These are phyloP conservation scores for Cossypha dichroa DNA, from an alignment of 2,797 vertebrate species.

Conservation along the genomic window DNA sequence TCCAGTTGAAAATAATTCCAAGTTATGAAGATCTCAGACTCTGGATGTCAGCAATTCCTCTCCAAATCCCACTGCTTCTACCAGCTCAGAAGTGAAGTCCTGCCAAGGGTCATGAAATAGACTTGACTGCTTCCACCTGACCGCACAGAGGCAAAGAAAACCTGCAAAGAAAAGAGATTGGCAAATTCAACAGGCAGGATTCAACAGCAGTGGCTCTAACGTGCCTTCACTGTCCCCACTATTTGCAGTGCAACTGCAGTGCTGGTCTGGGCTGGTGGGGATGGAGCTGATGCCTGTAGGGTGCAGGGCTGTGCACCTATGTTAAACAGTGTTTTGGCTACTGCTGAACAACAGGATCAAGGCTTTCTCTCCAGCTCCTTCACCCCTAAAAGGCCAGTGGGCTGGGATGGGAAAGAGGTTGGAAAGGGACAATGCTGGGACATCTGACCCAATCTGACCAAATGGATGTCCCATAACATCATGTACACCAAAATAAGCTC, in stretches of 20 bases:
- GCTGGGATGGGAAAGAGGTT: neutral
- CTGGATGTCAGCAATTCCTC: constrained; percentile 68
- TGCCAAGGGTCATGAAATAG: constrained; percentile 92
- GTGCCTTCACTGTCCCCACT: neutral
- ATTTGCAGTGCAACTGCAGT: neutral
- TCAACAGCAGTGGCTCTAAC: neutral
- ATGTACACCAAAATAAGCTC: neutral
- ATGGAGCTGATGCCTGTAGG: rapidly evolving
- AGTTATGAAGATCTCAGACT: constrained; percentile 80
- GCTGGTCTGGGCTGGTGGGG: neutral
- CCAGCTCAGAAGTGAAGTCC: constrained; percentile 90
- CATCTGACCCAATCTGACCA: neutral
- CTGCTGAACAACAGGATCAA: neutral
- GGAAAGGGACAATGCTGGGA: neutral
- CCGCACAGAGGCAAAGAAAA: constrained; percentile 90
- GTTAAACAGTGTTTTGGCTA: neutral
- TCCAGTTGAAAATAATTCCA: constrained; percentile 83
- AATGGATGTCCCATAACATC: neutral
- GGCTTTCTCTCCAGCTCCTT: neutral
- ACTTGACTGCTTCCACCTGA: constrained; percentile 92
- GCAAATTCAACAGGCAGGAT: neutral
- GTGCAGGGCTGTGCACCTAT: neutral
- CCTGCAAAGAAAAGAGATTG: constrained; percentile 63
- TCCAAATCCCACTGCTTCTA: constrained; percentile 68
- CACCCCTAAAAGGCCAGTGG: neutral